These are phyloP conservation scores for Gallinago jamesoni DNA, from an alignment of 2,113 vertebrate species.

Conservation along the genomic window DNA sequence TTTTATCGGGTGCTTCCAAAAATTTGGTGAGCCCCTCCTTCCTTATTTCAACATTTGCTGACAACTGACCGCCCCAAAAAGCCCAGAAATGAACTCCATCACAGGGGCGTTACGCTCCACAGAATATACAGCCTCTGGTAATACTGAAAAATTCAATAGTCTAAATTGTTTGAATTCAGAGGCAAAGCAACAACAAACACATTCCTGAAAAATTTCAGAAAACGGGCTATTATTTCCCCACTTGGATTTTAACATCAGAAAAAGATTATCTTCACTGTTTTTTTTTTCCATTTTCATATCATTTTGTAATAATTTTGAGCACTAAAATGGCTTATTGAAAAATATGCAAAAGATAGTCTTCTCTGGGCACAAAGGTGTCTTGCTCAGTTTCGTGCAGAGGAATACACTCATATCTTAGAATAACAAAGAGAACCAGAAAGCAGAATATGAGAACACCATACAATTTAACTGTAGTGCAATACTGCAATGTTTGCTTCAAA, in stretches of 20 bases:
- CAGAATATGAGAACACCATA: not conserved
- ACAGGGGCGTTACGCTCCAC: not conserved
- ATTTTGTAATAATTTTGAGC: not conserved
- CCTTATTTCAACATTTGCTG: not conserved
- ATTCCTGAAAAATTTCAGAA: not conserved
- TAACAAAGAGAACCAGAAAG: not conserved
- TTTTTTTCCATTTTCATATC: not conserved
- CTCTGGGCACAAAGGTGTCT: not conserved
- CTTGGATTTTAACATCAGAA: not conserved
- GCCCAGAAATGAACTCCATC: not conserved
- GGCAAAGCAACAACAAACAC: not conserved
- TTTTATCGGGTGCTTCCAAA: not conserved
- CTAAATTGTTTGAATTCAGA: not conserved
- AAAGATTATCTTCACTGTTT: not conserved
- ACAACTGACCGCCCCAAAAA: not conserved
- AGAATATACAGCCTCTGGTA: not conserved
- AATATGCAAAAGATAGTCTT: rapidly evolving
- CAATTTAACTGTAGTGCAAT: not conserved
- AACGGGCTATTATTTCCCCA: not conserved
- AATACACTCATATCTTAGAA: not conserved
- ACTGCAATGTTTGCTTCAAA: not conserved
- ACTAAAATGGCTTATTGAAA: not conserved
- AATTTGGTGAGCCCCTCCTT: not conserved
- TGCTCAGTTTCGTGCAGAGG: not conserved
- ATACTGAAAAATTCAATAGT: not conserved